These are phyloP conservation scores for Lochmaea crataegi DNA, from an alignment of 2,888 invertebrate genomes.

Conservation along the genomic window DNA sequence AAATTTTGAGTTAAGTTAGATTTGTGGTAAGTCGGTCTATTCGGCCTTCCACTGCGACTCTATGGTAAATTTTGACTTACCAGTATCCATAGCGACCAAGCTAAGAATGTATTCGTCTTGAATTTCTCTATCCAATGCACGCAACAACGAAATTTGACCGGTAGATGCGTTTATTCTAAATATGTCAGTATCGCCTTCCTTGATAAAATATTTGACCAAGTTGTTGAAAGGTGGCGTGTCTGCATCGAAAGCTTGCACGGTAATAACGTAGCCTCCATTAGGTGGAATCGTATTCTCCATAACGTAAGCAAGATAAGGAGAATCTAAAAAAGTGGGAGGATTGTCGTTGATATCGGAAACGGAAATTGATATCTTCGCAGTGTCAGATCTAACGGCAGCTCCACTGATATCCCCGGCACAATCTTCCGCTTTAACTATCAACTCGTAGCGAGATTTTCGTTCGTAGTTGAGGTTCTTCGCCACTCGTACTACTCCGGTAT, in stretches of 20 bases:
- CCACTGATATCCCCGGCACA: constrained; percentile 78
- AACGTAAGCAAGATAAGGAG: constrained; percentile 93
- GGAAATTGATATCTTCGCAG: constrained; percentile 83
- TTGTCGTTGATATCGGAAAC: constrained; percentile 95
- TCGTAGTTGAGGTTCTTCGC: constrained; percentile 95
- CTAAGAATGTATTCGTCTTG: constrained; percentile 87
- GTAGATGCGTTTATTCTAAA: constrained; percentile 93
- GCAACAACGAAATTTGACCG: constrained; percentile 87
- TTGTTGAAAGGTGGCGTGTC: constrained; percentile 92
- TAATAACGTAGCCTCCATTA: constrained; percentile 81
- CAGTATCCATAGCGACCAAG: constrained; percentile 93
- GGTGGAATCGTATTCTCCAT: constrained; percentile 92
- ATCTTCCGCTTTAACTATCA: constrained; percentile 90
- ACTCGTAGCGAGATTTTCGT: constrained; percentile 83
- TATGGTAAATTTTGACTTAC: constrained; percentile 68
- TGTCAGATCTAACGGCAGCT: constrained; percentile 74
- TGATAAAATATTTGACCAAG: constrained; percentile 91
- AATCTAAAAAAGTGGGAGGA: constrained; percentile 91
- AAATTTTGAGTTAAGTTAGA: too few species aligned
- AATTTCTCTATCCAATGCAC: constrained; percentile 86
- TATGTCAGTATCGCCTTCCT: constrained; percentile 91
- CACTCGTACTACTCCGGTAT: constrained; percentile 89
- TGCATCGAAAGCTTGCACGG: constrained; percentile 89
- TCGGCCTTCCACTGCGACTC: too few species aligned
- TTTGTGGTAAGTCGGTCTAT: too few species aligned